phyloP scores from a whole-genome alignment of 2,797 vertebrate genomes.

The Liparis tanakae region DNA sequence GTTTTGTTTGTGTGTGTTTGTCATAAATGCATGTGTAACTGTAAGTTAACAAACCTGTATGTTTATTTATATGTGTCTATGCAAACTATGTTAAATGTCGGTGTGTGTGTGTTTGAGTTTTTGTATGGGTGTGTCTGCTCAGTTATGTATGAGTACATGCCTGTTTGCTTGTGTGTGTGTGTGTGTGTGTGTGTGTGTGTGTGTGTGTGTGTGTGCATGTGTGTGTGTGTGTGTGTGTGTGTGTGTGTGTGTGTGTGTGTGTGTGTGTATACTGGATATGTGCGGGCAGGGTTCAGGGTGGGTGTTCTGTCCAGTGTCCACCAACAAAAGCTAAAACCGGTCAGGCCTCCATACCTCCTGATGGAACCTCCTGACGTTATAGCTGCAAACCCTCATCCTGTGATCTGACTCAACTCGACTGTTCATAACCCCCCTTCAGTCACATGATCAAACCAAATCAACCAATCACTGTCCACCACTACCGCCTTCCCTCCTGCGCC shows the following conservation, averaged over 20 bases:
- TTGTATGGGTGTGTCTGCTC: not conserved
- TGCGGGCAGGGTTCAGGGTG: slow-evolving; percentile 70
- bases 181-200: slow-evolving; percentile 18
- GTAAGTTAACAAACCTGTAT: slow-evolving; percentile 54
- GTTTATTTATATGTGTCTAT: slow-evolving; percentile 46
- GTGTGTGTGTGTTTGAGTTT: slow-evolving; percentile 12
- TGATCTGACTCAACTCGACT: slow-evolving; percentile 85
- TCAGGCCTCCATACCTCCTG: slow-evolving; percentile 84
- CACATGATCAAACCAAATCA: slow-evolving; percentile 83
- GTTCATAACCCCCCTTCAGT: slow-evolving; percentile 84
- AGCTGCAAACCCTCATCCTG: slow-evolving; percentile 87
- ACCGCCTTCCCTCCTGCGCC: slow-evolving; percentile 78
- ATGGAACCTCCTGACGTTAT: slow-evolving; percentile 88
- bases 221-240: slow-evolving; percentile 37
- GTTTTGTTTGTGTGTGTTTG: slow-evolving; percentile 27
- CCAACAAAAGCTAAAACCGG: slow-evolving; percentile 85
- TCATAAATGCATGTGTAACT: slow-evolving; percentile 31
- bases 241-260: not conserved
- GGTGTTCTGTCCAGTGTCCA: slow-evolving; percentile 85
- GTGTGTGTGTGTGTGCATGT: slow-evolving; percentile 13
- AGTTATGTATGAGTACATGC: too few relatives aligned
- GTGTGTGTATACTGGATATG: slow-evolving; percentile 25
- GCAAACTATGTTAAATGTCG: slow-evolving; percentile 43
- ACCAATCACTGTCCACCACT: slow-evolving; percentile 86
- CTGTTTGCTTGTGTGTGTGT: slow-evolving; percentile 2